Conservation (phyloP, 2,113 vertebrate genomes). For the Callospermophilus lateralis region DNA sequence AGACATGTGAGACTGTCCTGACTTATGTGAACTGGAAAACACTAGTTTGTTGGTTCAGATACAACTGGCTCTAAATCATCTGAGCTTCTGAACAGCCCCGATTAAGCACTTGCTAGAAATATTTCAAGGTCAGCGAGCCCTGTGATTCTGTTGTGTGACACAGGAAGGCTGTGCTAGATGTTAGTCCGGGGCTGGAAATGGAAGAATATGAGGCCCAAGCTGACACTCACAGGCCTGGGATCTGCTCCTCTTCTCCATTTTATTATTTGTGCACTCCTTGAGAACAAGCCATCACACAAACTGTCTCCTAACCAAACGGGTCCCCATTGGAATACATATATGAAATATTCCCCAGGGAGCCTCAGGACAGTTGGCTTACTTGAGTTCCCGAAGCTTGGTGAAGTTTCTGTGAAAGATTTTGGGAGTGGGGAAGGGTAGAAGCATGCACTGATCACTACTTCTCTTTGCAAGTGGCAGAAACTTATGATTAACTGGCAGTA, state of each 20-base stretch:
- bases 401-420: neutral
- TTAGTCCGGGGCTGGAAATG: constrained; percentile 12
- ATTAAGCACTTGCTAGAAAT: constrained; percentile 77
- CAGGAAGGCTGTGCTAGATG: constrained; percentile 64
- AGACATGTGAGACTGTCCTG: constrained; percentile 16
- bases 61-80: constrained; percentile 68
- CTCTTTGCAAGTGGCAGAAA: constrained; percentile 1
- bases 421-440: neutral
- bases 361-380: neutral
- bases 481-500: neutral
- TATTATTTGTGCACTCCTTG: neutral
- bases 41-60: constrained; percentile 48
- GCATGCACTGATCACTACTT: neutral
- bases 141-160: constrained; percentile 58
- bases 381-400: neutral
- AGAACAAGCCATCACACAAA: neutral
- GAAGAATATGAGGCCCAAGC: neutral
- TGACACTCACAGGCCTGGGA: neutral
- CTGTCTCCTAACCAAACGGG: neutral
- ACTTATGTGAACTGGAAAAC: constrained; percentile 64
- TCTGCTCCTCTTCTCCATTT: neutral
- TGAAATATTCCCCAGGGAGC: neutral
- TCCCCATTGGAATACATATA: neutral
- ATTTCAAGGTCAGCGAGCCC: constrained; percentile 68
- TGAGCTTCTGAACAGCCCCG: constrained; percentile 64